Evolutionary conservation across 2,797 vertebrate genomes (phyloP), one percentile per base, ranked within the genome.

Genomic region (Pempheris klunzingeri): DNA sequence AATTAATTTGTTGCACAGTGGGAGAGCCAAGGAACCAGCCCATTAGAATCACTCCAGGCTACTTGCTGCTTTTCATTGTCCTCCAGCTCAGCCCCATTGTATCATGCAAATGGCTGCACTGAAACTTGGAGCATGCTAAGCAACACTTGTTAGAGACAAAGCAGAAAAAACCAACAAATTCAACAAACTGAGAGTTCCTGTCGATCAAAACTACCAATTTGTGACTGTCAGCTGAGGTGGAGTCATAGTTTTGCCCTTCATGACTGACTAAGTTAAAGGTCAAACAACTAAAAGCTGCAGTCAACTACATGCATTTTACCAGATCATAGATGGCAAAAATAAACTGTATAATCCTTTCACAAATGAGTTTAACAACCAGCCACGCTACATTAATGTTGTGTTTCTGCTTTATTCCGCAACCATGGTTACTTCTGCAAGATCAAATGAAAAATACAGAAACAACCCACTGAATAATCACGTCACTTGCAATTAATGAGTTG

Each of bases 1-100:
- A 92, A 93, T 94, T 93, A 93, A 94, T 94, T 94, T 93, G 92
- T 85, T 81, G 90, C 92, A 78, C 91, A 83, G 86, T 85, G 86
- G 92, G 92, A 89, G 77, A 90, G 83, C 67, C 67, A 62, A 75
- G 74, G 73, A 92, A 88, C 81, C 58, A 84, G 86, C 87, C 88
- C 87, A 92, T 94, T 92, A 91, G 87, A 93, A 91, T 88, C 88
- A 80, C 92, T 88, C 84, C 89, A 81, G 90, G 90, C 87, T 88
- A 84, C 87, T 88, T 59, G 44, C 53, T 81, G 81, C 88, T 84
- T 87, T 90, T 91, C 80, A 88, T 88, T 87, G 88, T 92, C 90
- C 91, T 90, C 83, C 65, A 7, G 46, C 81, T 87, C 68, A 26
- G 82, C 74, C 80, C 77, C 53, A 74, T 78, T 81, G 88, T 76